Evolutionary conservation across 2,888 invertebrate genomes (phyloP).

Genomic region (Caenorhabditis sp.): DNA sequence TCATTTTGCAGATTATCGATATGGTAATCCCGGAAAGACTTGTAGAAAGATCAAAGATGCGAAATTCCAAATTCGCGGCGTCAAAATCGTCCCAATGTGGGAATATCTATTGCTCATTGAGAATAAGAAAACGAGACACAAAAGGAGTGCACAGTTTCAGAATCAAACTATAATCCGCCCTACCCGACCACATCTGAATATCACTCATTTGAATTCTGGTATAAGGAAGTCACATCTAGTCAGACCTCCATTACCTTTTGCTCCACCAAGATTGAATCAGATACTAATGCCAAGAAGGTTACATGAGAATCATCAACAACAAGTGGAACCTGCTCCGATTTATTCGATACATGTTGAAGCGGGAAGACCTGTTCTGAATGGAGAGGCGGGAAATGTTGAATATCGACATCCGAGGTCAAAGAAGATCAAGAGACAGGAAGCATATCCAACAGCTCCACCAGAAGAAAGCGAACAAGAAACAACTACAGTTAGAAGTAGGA

Average conservation of each 20-base stretch:
- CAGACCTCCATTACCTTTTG: not conserved
- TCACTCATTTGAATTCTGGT: no score
- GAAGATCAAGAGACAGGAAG: constrained; percentile 12
- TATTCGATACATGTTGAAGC: not conserved
- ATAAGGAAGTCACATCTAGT: not conserved
- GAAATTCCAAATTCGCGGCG: constrained; percentile 35
- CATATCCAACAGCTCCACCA: constrained; percentile 2
- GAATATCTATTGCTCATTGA: constrained; percentile 28
- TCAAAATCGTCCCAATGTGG: constrained; percentile 40
- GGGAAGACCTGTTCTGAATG: not conserved
- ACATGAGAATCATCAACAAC: constrained; percentile 11
- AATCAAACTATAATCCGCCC: not conserved
- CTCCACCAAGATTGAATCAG: not conserved
- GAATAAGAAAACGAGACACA: not conserved
- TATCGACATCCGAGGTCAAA: constrained; percentile 6
- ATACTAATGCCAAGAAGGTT: not conserved
- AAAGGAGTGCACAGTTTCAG: not conserved
- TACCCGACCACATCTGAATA: no score
- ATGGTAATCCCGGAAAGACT: constrained; percentile 24
- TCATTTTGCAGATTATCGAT: constrained; percentile 17
- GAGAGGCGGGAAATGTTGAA: not conserved
- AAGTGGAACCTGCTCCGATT: constrained; percentile 11
- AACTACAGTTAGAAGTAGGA: not conserved
- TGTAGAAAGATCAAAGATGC: constrained; percentile 34
- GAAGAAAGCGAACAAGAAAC: not conserved